Evolutionary conservation across 1,140 invertebrate species (phyloP), one percentile per base, ranked within the genome.

Genomic region (Euura lappo): DNA sequence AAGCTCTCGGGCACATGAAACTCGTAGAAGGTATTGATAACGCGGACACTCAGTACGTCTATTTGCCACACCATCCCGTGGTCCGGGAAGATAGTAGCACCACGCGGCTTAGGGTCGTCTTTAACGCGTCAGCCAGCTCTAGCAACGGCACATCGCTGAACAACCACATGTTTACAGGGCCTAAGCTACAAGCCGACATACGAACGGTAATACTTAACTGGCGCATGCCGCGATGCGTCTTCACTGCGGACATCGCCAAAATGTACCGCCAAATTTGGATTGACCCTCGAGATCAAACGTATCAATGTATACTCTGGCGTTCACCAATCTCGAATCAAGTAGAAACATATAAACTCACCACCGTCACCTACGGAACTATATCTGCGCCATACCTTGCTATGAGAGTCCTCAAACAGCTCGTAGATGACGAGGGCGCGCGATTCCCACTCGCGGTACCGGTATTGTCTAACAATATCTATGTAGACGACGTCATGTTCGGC

Each of bases 351-450:
- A 71, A 71, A 44, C 68, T 88, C 4, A 78, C 69, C 5, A 87
- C 81, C 1, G 79, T 87, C 2, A 87, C 85, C 0, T 89, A 84
- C 73, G 85, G 87, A 2, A 82, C 80, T 67, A 47, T 76, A 2
- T 74, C 72, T 8, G 79, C 80, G 7, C 74, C 83, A 1, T 87
- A 77, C 75, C 72, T 83, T 64, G 83, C 83, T 0, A 77, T 74
- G 6, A 68, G 77, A 68, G 76, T 47, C 77, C 65, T 88, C 4
- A 45, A 81, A n/a, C 80, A 80, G 78, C 70, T 81, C 0, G 79
- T 75, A 5, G 71, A 43, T 67, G 83, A 84, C 70, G 75, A 78
- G 73, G 76, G 68, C 65, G 7, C 68, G 8, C 66, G 75, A 2
- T 83, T 74, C 78, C 79, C 82, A n/a, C 66, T 68, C 11, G 80